phyloP scores from a whole-genome alignment of 2,888 invertebrate genomes.

The Caenorhabditis drosophilae region DNA sequence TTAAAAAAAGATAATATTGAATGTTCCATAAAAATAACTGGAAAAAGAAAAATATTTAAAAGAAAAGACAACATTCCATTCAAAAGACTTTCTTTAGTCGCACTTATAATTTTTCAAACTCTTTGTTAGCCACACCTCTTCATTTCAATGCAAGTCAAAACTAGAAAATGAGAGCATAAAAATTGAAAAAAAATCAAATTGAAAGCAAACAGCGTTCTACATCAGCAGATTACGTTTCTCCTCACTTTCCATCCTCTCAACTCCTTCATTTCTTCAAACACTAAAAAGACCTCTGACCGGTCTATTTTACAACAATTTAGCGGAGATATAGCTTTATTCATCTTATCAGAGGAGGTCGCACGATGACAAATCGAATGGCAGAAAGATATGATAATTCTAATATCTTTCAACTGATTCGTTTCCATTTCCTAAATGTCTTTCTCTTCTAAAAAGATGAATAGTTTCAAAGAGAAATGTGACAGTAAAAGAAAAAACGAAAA shows the following conservation, averaged over 20 bases:
- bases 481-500: background rate
- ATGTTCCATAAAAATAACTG: too few species aligned
- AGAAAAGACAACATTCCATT: background rate
- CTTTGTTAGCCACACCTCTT: too few species aligned
- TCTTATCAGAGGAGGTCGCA: slow-evolving; percentile 28
- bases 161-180: too few species aligned
- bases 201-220: too few species aligned
- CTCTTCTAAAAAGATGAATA: too few species aligned
- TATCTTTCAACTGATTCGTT: slow-evolving; percentile 36
- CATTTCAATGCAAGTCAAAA: too few species aligned
- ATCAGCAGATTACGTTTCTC: slow-evolving; percentile 14
- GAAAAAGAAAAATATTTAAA: background rate
- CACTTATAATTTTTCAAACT: too few species aligned
- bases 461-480: too few species aligned
- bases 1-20: too few species aligned
- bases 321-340: background rate
- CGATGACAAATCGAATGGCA: slow-evolving; percentile 18
- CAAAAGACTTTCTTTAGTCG: background rate
- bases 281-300: slow-evolving; percentile 31
- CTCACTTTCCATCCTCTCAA: slow-evolving; percentile 6
- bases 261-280: slow-evolving; percentile 8
- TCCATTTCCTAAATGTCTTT: too few species aligned
- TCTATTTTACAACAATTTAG: slow-evolving; percentile 14
- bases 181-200: too few species aligned
- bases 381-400: too few species aligned